Conservation (phyloP, 2,888 invertebrate genomes). For the Drosophila leonis region DNA sequence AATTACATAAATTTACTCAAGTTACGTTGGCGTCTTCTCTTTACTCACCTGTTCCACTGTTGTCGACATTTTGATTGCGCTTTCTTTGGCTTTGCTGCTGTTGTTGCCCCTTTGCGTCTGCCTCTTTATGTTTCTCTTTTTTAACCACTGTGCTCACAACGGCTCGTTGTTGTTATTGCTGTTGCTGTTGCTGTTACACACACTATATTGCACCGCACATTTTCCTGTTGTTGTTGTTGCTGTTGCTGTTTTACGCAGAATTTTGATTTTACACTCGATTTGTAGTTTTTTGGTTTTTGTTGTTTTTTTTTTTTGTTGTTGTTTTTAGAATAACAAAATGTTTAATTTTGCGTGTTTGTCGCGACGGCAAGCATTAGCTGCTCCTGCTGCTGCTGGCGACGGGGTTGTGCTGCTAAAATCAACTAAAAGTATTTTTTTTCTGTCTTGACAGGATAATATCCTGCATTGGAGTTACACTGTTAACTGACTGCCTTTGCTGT, state of each 20-base stretch:
- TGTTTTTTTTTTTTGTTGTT: constrained; percentile 31
- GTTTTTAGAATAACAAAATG: constrained; percentile 42
- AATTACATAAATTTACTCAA: constrained; percentile 50
- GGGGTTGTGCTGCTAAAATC: constrained; percentile 74
- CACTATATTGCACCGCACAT: constrained; percentile 55
- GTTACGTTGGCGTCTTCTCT: constrained; percentile 21
- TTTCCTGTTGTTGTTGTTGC: constrained; percentile 34
- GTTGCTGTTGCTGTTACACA: constrained; percentile 22
- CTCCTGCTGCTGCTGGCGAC: constrained; percentile 63
- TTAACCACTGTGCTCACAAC: constrained; percentile 41
- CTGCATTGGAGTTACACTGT: constrained; percentile 36
- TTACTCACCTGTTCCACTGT: constrained; percentile 74
- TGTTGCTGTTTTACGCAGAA: constrained; percentile 43
- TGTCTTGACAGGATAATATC: constrained; percentile 52
- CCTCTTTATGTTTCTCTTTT: constrained; percentile 14
- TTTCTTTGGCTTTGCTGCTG: constrained; percentile 35
- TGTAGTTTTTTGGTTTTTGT: constrained; percentile 41
- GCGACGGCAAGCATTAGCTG: constrained; percentile 55
- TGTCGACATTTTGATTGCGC: constrained; percentile 68
- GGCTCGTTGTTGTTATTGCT: constrained; percentile 38
- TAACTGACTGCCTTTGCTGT: constrained; percentile 29
- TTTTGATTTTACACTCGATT: constrained; percentile 40
- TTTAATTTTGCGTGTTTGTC: constrained; percentile 50
- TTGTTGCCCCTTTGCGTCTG: constrained; percentile 24
- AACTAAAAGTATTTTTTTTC: constrained; percentile 65